Conservation (phyloP, 2,797 vertebrate genomes). For the Poecilia wingei region DNA sequence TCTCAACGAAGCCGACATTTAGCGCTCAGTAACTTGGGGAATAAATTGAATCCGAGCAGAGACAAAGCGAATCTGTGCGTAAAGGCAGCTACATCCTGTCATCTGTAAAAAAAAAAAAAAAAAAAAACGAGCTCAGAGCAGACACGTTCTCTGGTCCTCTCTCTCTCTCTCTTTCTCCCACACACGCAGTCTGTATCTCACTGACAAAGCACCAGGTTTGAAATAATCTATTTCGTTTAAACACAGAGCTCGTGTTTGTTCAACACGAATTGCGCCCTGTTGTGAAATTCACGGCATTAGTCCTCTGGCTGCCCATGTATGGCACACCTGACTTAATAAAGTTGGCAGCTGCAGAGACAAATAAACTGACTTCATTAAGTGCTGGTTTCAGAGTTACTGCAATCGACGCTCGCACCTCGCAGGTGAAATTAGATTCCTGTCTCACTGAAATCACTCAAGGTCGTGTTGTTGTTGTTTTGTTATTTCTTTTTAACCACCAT, state of each 20-base stretch:
- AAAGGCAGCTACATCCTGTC: conserved; percentile 14
- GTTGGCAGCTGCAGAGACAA: not conserved
- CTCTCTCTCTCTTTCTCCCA: not conserved
- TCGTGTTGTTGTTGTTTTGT: too few relatives aligned
- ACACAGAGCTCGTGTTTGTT: not conserved
- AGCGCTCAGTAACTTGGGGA: not conserved
- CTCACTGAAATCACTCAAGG: too few relatives aligned
- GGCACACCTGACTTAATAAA: not conserved
- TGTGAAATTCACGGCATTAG: not conserved
- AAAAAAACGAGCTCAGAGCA: conserved; percentile 1
- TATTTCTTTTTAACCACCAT: not conserved
- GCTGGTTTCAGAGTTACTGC: not conserved
- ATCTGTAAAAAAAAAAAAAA: not conserved
- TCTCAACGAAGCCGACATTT: not conserved
- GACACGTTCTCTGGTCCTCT: not conserved
- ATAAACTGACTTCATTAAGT: not conserved
- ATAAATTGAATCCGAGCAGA: not conserved
- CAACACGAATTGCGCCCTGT: not conserved
- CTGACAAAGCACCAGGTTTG: not conserved
- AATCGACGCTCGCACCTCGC: not conserved
- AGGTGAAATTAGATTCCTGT: not conserved
- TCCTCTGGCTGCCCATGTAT: not conserved
- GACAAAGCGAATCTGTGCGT: conserved; percentile 3
- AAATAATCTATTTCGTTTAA: not conserved
- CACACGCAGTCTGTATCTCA: not conserved